Evolutionary conservation across 2,888 invertebrate genomes (phyloP).

Genomic region (Tetrapedia diversipes): DNA sequence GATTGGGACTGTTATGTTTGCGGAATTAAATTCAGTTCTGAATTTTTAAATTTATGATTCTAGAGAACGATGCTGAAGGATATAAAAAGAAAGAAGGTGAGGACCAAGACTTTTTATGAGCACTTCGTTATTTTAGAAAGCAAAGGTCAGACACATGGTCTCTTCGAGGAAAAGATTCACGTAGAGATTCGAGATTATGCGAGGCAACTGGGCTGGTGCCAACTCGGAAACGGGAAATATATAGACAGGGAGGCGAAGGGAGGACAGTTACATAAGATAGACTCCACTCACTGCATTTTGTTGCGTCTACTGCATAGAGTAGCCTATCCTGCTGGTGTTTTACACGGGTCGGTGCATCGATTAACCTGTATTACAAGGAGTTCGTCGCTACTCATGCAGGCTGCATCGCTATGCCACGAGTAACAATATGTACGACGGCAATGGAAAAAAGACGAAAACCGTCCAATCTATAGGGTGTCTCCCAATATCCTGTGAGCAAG

Average conservation of each 20-base stretch:
- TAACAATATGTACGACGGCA: constrained; percentile 50
- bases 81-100: no score
- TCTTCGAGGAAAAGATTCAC: not conserved
- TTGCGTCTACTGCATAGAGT: constrained; percentile 56
- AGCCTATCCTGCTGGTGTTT: constrained; percentile 66
- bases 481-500: no score
- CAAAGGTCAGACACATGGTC: no score
- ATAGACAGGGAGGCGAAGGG: constrained; percentile 26
- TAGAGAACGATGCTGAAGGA: no score
- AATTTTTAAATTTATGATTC: no score
- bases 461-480: constrained; percentile 41
- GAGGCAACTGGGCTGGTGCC: constrained; percentile 15
- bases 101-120: no score
- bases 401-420: constrained; percentile 71
- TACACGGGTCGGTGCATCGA: constrained; percentile 79
- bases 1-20: no score
- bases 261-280: constrained; percentile 60
- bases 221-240: constrained; percentile 55
- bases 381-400: constrained; percentile 69
- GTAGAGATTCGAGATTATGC: not conserved
- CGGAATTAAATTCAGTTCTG: no score
- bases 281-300: constrained; percentile 60
- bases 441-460: constrained; percentile 40
- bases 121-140: not conserved
- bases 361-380: constrained; percentile 76